Percentiles rank a stretch among this genome's conserved stretches.
Conservation (phyloP, 1,140 invertebrate species). For the Globodera rostochiensis region DNA sequence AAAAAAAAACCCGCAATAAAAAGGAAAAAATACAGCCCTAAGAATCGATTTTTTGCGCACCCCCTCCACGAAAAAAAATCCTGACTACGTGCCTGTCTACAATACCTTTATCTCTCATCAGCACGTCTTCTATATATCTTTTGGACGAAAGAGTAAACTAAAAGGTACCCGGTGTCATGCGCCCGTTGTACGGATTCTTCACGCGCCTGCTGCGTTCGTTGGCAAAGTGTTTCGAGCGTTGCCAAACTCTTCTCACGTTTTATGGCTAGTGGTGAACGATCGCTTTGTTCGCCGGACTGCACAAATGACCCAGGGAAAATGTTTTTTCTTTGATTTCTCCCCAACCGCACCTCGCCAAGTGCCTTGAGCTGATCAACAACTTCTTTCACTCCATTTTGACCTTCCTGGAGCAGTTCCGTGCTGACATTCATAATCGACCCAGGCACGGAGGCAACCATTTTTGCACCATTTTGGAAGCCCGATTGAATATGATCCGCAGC, state of each 20-base stretch:
- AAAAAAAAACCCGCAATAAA: too few relatives aligned
- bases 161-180: slow-evolving; percentile 31
- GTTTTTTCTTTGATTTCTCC: not conserved
- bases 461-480: slow-evolving; percentile 58
- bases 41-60: too few relatives aligned
- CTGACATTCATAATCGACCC: slow-evolving; percentile 54
- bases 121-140: not conserved
- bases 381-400: slow-evolving; percentile 47
- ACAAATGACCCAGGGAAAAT: not conserved
- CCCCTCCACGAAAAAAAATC: too few relatives aligned
- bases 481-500: slow-evolving; percentile 62
- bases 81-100: not conserved
- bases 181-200: slow-evolving; percentile 31
- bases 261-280: slow-evolving; percentile 45
- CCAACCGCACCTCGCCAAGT: slow-evolving; percentile 27
- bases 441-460: slow-evolving; percentile 53
- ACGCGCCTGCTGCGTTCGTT: slow-evolving; percentile 56
- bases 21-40: too few relatives aligned
- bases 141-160: not conserved
- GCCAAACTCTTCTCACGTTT: slow-evolving; percentile 62
- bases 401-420: slow-evolving; percentile 50
- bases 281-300: slow-evolving; percentile 17
- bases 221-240: slow-evolving; percentile 55
- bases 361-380: slow-evolving; percentile 41
- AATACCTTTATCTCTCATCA: too few relatives aligned